Percentiles rank a stretch among this genome's conserved stretches.
Evolutionary conservation across 2,888 invertebrate species (phyloP).

Genomic region (Leucozona laternaria): DNA sequence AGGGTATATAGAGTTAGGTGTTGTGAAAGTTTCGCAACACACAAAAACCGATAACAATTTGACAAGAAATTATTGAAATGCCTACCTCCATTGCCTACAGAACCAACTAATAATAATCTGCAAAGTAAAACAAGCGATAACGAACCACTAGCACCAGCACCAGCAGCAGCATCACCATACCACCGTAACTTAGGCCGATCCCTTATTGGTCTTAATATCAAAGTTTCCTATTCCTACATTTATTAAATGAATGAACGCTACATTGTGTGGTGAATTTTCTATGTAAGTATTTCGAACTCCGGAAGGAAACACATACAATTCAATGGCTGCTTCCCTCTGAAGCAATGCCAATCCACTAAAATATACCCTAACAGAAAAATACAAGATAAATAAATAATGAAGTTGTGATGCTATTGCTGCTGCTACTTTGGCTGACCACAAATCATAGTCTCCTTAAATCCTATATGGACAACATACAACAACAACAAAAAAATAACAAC

Average conservation of each 20-base stretch:
- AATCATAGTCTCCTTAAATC: conserved; percentile 50
- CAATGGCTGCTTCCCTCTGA: conserved; percentile 21
- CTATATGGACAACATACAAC: background rate
- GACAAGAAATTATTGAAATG: conserved; percentile 57
- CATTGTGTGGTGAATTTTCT: conserved; percentile 19
- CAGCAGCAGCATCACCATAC: too few species aligned
- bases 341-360: conserved; percentile 40
- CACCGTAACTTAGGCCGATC: background rate
- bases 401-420: conserved; percentile 51
- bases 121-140: conserved; percentile 17
- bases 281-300: too few species aligned
- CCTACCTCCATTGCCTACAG: background rate
- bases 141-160: background rate
- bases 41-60: conserved; percentile 43
- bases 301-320: conserved; percentile 36
- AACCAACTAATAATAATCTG: conserved; percentile 29
- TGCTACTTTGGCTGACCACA: conserved; percentile 36
- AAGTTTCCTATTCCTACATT: conserved; percentile 24
- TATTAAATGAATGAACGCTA: conserved; percentile 8
- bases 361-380: conserved; percentile 30
- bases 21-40: background rate
- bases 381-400: conserved; percentile 69
- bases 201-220: background rate
- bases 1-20: background rate
- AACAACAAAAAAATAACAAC: background rate